Base-by-base conservation (phyloP, 2,888 invertebrate genomes). In the Heliconius erato region DNA sequence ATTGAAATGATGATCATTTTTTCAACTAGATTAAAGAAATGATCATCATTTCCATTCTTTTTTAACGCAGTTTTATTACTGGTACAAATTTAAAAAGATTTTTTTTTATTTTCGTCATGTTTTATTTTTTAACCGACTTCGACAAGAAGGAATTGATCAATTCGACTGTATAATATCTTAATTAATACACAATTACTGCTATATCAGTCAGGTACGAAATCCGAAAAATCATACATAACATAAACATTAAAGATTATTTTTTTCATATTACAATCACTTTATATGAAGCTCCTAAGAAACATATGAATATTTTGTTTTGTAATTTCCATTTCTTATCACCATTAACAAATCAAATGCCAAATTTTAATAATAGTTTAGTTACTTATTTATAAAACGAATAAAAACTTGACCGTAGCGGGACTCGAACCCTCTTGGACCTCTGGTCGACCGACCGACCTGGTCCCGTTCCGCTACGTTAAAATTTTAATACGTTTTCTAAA, bases 321-420 rank as follows among this genome's bases (percentile, higher is more conserved):
- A n/a, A 69, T n/a, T 44, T 44, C 40, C 44, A 14, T 7, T 44
- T 6, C 1, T 35, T 35, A 69, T 23, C 23, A 35, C 69, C 69
- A 69, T 69, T 32, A 19, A 71, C 14, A 72, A 72, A 44, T 44
- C 26, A 26, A n/a, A 72, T 44, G 44, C 71, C 44, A 44, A 72
- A 72, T 44, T 44, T 44, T 44, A 26, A 72, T 72, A 26, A 44
- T 16, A 72, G 16, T 44, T 44, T 44, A 40, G 11, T 40, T 5
- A 32, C 4, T 32, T 32, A 32, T 32, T 32, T 32, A 32, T 32
- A 32, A 32, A 32, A 32, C 32, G 32, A 3, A 32, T 32, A 32
- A 32, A 32, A 32, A 32, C 3, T 32, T 32, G 4, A 32, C 3
- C 4, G 32, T 32, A 32, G 32, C 32, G 32, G 5, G 32, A 32